Conservation (phyloP, 2,797 vertebrate genomes). For the Numenius phaeopus region DNA sequence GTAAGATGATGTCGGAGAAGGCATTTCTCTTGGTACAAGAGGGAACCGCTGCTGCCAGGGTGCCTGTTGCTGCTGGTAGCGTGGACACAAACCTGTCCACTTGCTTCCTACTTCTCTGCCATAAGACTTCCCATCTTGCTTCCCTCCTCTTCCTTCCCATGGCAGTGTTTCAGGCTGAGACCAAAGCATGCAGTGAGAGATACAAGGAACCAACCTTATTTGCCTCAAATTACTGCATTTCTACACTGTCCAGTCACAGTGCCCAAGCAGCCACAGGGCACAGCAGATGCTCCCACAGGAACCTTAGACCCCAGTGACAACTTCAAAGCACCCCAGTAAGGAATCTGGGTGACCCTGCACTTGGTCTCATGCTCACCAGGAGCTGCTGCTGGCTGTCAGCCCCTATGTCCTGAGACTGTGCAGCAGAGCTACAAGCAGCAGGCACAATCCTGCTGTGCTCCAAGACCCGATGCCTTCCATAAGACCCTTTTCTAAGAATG, state of each 20-base stretch:
- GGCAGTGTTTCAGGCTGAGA: background rate
- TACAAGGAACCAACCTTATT: background rate
- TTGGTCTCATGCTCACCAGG: background rate
- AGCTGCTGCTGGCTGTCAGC: background rate
- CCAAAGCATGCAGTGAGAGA: background rate
- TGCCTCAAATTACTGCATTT: background rate
- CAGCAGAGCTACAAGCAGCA: background rate
- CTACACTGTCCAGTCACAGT: background rate
- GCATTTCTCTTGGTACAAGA: background rate
- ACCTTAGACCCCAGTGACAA: background rate
- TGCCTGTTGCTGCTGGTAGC: background rate
- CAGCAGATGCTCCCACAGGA: background rate
- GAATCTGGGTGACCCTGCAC: background rate
- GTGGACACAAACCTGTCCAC: background rate
- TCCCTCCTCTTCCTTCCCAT: background rate
- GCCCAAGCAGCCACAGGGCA: background rate
- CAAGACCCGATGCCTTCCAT: background rate
- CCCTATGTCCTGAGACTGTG: accelerated
- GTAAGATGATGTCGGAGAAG: background rate
- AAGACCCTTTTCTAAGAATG: background rate
- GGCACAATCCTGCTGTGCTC: background rate
- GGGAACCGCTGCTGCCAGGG: background rate
- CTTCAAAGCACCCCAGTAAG: background rate
- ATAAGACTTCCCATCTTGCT: background rate
- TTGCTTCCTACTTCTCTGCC: background rate